These are phyloP conservation scores for Neostethus bicornis DNA, from an alignment of 2,797 vertebrate genomes.

Conservation along the genomic window DNA sequence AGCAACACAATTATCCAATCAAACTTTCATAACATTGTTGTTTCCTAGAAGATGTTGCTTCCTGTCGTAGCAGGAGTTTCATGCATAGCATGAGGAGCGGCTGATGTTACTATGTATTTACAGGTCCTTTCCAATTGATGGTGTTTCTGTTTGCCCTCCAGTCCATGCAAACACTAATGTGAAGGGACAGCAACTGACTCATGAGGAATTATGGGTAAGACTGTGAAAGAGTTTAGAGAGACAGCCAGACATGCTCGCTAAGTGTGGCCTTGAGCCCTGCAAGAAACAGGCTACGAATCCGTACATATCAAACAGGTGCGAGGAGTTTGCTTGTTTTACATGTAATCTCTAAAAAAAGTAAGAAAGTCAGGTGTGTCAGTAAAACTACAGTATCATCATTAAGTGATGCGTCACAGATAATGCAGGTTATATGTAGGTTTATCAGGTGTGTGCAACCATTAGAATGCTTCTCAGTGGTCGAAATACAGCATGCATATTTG, in stretches of 20 bases:
- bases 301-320: slow-evolving; percentile 19
- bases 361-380: too few species aligned
- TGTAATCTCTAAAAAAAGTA: slow-evolving; percentile 12
- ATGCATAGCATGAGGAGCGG: slow-evolving; percentile 10
- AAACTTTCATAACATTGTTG: slow-evolving; percentile 58
- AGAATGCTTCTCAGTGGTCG: slow-evolving; percentile 11
- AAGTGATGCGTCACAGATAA: slow-evolving; percentile 33
- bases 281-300: background rate
- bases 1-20: slow-evolving; percentile 47
- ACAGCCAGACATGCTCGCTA: slow-evolving; percentile 6
- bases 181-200: slow-evolving; percentile 22
- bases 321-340: slow-evolving; percentile 7
- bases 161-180: slow-evolving; percentile 33
- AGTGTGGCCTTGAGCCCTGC: background rate
- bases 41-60: slow-evolving; percentile 25
- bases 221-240: slow-evolving; percentile 15
- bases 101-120: slow-evolving; percentile 29
- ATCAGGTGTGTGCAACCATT: slow-evolving; percentile 17
- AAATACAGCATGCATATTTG: slow-evolving; percentile 1
- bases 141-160: slow-evolving; percentile 30
- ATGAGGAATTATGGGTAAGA: slow-evolving; percentile 50
- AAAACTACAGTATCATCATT: slow-evolving; percentile 14
- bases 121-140: slow-evolving; percentile 27
- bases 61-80: slow-evolving; percentile 48
- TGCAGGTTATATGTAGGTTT: slow-evolving; percentile 13